phyloP scores from a whole-genome alignment of 2,888 invertebrate species.

The Marasmarcha lunaedactyla region DNA sequence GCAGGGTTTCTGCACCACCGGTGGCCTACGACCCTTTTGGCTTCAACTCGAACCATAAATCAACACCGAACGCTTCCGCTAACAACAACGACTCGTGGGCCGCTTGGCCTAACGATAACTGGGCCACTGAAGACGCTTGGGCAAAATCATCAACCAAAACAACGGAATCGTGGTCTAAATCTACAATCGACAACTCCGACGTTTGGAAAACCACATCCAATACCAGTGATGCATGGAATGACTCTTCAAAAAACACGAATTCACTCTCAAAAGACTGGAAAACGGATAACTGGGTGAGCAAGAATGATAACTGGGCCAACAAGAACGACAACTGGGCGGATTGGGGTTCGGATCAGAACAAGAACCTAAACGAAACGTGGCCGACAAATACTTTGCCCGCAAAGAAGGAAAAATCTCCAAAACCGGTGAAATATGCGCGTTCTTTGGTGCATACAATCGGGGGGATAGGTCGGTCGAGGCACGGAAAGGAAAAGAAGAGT shows the following conservation, averaged over 20 bases:
- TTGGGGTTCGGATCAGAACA: constrained; percentile 36
- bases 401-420: constrained; percentile 61
- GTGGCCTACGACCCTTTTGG: constrained; percentile 36
- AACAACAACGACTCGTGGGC: constrained; percentile 41
- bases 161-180: constrained; percentile 19
- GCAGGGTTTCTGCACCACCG: constrained; percentile 55
- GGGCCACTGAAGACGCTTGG: constrained; percentile 47
- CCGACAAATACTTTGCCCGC: constrained; percentile 45
- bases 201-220: constrained; percentile 1
- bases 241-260: constrained; percentile 14
- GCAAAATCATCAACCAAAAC: constrained; percentile 22
- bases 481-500: constrained; percentile 51
- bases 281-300: constrained; percentile 33
- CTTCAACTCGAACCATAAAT: constrained; percentile 6
- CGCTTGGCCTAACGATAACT: constrained; percentile 58
- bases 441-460: constrained; percentile 60
- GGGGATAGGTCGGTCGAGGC: constrained; percentile 44
- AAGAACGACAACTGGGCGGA: constrained; percentile 42
- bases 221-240: constrained; percentile 23
- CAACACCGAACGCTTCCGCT: neutral
- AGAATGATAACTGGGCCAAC: constrained; percentile 30
- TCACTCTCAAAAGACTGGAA: constrained; percentile 27
- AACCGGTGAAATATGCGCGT: constrained; percentile 56
- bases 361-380: constrained; percentile 56
- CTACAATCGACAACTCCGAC: neutral